These are phyloP conservation scores for Solenodon paradoxus DNA, from an alignment of 2,113 vertebrate genomes.

Conservation along the genomic window DNA sequence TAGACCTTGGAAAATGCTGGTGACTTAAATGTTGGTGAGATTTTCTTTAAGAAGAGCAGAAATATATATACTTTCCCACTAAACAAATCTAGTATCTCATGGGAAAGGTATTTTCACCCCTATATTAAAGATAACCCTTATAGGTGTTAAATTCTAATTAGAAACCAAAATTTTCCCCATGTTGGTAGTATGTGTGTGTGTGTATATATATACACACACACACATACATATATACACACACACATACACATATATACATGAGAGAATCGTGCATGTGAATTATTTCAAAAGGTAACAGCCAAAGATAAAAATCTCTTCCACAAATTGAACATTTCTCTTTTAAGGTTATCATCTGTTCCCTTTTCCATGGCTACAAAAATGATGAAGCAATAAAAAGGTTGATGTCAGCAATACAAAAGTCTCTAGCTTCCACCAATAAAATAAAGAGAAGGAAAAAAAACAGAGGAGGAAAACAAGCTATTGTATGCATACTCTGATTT, in stretches of 20 bases:
- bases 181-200: too few relatives aligned
- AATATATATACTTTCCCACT: neutral
- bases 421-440: conserved; percentile 42
- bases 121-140: neutral
- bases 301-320: conserved; percentile 41
- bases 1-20: neutral
- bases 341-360: conserved; percentile 54
- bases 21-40: neutral
- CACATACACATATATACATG: too few relatives aligned
- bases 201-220: neutral
- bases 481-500: neutral
- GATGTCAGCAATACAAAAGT: conserved; percentile 14
- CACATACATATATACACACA: too few relatives aligned
- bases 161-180: neutral
- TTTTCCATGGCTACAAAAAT: conserved; percentile 53
- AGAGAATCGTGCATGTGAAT: neutral
- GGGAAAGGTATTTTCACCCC: neutral
- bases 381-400: conserved; percentile 62
- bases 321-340: conserved; percentile 52
- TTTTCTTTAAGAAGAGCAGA: conserved; percentile 11
- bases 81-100: neutral
- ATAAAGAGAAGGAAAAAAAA: neutral
- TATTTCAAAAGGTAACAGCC: conserved; percentile 55
- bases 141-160: conserved; percentile 43
- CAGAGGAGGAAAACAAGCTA: conserved; percentile 26